phyloP scores from a whole-genome alignment of 2,797 vertebrate species.

The Hydrophis major region DNA sequence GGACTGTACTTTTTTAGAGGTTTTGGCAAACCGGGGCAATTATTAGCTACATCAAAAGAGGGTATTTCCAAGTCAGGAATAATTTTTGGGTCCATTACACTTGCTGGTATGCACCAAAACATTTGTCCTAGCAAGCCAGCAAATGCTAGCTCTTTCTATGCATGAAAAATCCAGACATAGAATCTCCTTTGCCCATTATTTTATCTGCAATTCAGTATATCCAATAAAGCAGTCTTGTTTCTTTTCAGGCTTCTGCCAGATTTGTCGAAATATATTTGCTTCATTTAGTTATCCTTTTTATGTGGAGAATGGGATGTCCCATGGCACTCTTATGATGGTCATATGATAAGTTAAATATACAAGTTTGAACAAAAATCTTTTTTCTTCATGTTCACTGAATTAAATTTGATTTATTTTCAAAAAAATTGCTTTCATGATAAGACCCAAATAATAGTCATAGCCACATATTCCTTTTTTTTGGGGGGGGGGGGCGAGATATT shows the following conservation, averaged over 20 bases:
- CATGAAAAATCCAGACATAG: not conserved
- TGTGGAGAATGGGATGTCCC: not conserved
- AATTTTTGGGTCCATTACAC: not conserved
- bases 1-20: not conserved
- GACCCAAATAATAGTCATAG: not conserved
- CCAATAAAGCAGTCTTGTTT: not conserved
- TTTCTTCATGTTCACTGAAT: not conserved
- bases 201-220: not conserved
- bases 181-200: not conserved
- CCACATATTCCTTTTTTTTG: not conserved
- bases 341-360: not conserved
- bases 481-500: not conserved
- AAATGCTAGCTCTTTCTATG: not conserved
- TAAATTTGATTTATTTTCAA: not conserved
- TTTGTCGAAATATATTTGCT: not conserved
- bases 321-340: constrained; percentile 10
- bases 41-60: not conserved
- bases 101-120: not conserved
- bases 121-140: not conserved
- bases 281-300: constrained; percentile 17
- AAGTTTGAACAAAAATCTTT: constrained; percentile 23
- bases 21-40: not conserved
- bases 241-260: not conserved
- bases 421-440: not conserved
- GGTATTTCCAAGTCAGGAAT: not conserved